phyloP scores from a whole-genome alignment of 92 coral and sea anemone genomes.

The Galaxea fascicularis region DNA sequence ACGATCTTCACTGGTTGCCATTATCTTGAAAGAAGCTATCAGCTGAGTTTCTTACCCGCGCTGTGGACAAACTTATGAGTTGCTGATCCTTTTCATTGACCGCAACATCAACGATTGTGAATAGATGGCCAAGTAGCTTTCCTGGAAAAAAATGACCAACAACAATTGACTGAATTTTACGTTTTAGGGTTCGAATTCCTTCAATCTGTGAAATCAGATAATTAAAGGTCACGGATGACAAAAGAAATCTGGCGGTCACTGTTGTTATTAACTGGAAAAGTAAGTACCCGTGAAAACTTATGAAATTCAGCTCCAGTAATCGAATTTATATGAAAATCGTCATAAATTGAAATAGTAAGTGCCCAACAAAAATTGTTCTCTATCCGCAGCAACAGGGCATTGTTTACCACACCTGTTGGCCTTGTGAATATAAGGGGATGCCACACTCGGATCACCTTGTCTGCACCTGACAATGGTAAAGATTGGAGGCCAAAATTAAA shows the following conservation, averaged over 20 bases:
- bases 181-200: too few relatives aligned
- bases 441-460: conserved; percentile 96
- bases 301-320: too few relatives aligned
- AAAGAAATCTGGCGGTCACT: too few relatives aligned
- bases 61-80: conserved; percentile 94
- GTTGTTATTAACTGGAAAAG: too few relatives aligned
- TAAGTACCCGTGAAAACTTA: too few relatives aligned
- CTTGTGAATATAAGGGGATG: conserved; percentile 97
- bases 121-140: conserved; percentile 92
- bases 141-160: conserved; percentile 70
- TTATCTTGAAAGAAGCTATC: too few relatives aligned
- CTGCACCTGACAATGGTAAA: conserved; percentile 76
- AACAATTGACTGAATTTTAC: too few relatives aligned
- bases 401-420: conserved; percentile 80
- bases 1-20: too few relatives aligned
- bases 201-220: too few relatives aligned
- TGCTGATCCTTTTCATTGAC: conserved; percentile 99
- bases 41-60: conserved; percentile 72
- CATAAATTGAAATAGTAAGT: too few relatives aligned
- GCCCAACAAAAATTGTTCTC: background rate
- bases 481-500: background rate
- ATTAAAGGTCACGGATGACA: too few relatives aligned
- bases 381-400: background rate
- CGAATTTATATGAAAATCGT: too few relatives aligned
- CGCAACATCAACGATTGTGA: conserved; percentile 92